Percentiles rank a stretch among this genome's conserved stretches.
Evolutionary conservation across 1,140 invertebrate genomes (phyloP).

Genomic region (Chymomyza costata): DNA sequence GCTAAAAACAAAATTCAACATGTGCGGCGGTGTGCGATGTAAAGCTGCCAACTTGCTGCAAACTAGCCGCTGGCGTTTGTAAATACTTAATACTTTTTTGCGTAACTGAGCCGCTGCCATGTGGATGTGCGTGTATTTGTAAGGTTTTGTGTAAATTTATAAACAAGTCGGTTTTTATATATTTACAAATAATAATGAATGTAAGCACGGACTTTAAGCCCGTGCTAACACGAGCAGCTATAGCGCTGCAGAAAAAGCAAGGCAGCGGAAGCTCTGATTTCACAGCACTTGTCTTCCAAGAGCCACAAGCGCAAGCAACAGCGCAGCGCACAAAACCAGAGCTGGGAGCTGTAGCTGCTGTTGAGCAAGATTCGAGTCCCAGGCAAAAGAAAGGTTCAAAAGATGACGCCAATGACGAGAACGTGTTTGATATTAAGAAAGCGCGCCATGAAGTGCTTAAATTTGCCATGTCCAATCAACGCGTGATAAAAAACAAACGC

Average conservation of each 20-base stretch:
- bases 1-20: conserved; percentile 4
- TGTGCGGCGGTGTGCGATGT: conserved; percentile 8
- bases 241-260: conserved; percentile 40
- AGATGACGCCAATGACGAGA: background rate
- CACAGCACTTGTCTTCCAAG: conserved; percentile 49
- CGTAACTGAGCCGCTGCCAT: too few relatives aligned
- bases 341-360: conserved; percentile 67
- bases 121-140: too few relatives aligned
- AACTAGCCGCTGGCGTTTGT: too few relatives aligned
- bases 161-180: too few relatives aligned
- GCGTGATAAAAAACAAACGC: conserved; percentile 77
- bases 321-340: conserved; percentile 29
- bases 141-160: too few relatives aligned
- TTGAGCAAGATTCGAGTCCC: conserved; percentile 19
- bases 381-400: background rate
- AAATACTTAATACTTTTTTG: too few relatives aligned
- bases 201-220: conserved; percentile 54
- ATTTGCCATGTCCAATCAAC: conserved; percentile 79
- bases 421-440: conserved; percentile 78
- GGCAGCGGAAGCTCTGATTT: conserved; percentile 18
- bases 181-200: conserved; percentile 28
- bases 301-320: conserved; percentile 18
- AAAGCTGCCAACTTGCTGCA: conserved; percentile 22
- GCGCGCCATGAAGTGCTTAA: conserved; percentile 80
- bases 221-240: conserved; percentile 56